Base-by-base conservation (phyloP, 2,113 vertebrate species). In the Apeltes quadracus region DNA sequence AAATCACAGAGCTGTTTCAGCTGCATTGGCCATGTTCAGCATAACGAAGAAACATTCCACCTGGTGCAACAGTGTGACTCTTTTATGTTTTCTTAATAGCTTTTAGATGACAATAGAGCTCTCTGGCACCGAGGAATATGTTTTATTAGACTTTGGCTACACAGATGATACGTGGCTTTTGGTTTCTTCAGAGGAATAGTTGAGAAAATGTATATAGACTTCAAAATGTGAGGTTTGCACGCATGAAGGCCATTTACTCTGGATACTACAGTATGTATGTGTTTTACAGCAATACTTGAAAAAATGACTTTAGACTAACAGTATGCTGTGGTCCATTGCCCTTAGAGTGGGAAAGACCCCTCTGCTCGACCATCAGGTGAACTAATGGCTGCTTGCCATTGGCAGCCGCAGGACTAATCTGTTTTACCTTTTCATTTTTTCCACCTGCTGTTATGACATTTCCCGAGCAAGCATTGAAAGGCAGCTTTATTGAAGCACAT, bases 401-500 rank as follows among this genome's bases (percentile, higher is more conserved):
- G 66, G 66, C 88, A 84, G 84, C 88, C 86, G 84, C 64, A 82
- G 50, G 84, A 82, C 66, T 86, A 87, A 90, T 89, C 73, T 56
- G 71, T 70, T 70, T 73, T 76, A 59, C 80, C 88, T 75, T 68
- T 80, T 72, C 59, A 78, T 61, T 81, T 81, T 62, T 58, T 67
- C 67, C 27, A 13, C 53, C 51, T 36, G 55, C 79, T 82, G 84
- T 87, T 88, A 86, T 89, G 86, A 87, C 82, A 85, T 91, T 89
- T 90, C 82, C 79, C 63, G 38, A 82, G 80, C 68, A 79, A 84
- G 69, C 79, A 76, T 83, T 90, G 80, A 90, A 87, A 90, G 84
- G 85, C 75, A 83, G 83, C 85, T 90, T 92, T 93, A 91, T 89
- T 91, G 84, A 79, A 77, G 72, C 65, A 69, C 87, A 91, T 93